Percentiles rank a stretch among this genome's conserved stretches.
These are phyloP conservation scores for Isaurus tuberculatus DNA, from an alignment of 92 coral and sea anemone species.

Conservation along the genomic window DNA sequence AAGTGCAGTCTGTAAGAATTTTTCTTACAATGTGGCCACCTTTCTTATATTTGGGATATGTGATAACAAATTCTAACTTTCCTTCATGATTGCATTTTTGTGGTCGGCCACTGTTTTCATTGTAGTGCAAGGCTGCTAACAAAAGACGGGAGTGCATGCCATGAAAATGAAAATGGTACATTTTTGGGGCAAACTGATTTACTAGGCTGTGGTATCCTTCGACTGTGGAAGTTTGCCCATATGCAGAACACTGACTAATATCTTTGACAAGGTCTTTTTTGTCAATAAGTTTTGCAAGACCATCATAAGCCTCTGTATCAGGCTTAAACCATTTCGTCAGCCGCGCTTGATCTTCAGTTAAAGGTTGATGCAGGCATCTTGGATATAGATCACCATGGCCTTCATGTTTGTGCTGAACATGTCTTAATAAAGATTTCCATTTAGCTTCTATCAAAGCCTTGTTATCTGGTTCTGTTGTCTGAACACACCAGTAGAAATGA, in stretches of 20 bases:
- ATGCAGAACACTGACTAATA: neutral
- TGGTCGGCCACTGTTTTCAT: constrained; percentile 13
- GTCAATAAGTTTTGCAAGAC: neutral
- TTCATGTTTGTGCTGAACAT: constrained; percentile 4
- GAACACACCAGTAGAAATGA: constrained; percentile 36
- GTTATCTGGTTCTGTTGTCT: neutral
- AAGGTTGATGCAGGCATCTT: constrained; percentile 2
- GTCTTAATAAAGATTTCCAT: constrained; percentile 3
- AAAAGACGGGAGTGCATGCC: neutral
- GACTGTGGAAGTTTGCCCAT: neutral
- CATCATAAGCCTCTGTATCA: constrained; percentile 15
- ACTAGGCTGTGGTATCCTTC: constrained; percentile 11
- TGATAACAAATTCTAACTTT: neutral
- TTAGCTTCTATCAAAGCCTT: neutral
- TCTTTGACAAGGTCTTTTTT: constrained; percentile 1
- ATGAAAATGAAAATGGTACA: neutral
- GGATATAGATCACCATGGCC: constrained; percentile 6
- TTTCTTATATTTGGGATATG: neutral
- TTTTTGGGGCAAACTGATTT: neutral
- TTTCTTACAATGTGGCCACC: neutral
- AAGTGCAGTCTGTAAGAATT: neutral
- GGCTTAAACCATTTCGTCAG: constrained; percentile 12
- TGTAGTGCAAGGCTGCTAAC: neutral
- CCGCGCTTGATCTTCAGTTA: constrained; percentile 7
- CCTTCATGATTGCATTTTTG: constrained; percentile 6